Evolutionary conservation across 2,797 vertebrate genomes (phyloP), one percentile per base, ranked within the genome.

Genomic region (Arrhamphus sclerolepis): DNA sequence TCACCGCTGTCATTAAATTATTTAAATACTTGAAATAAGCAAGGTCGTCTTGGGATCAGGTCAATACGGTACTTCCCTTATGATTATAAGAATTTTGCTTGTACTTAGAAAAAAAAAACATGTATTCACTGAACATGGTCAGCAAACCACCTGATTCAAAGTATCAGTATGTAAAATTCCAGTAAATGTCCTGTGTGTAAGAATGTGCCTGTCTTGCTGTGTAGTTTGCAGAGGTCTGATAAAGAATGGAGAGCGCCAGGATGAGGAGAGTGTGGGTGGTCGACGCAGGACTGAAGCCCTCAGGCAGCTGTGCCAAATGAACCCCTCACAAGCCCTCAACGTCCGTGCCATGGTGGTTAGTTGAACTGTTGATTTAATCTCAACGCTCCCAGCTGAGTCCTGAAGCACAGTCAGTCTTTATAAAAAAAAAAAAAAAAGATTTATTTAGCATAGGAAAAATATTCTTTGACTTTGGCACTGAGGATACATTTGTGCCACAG

Each of bases 271-370:
- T 0, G 80, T 94, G 7, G 96, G 97, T 1, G 98, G 97, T 17
- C 93, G 97, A 14, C 95, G 96, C 20, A 92, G 98, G 60, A 98
- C 96, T 0, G 97, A 99, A 81, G 97, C 97, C 0, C 92, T 99
- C 18, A 90, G 97, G 22, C 97, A 96, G 82, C 89, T 99, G 0
- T 98, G 98, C 80, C 97, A 96, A 80, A 99, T 99, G 98, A 98
- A 98, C 84, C 98, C 97, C 29, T 95, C 97, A 13, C 96, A 99
- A 68, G 96, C 97, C 13, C 93, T 99, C 21, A 96, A 97, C 89
- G 95, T 99, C 72, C 92, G 98, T 69, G 96, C 97, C 57, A 98
- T 99, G 97, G 98, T 97, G 96, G 98, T 98, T 77, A 95, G 96
- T 83, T 13, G 52, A 47, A 46, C 57, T 66, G 24, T 50, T 56